phyloP scores from a whole-genome alignment of 2,888 invertebrate genomes.

The Invenusta paracnida region DNA sequence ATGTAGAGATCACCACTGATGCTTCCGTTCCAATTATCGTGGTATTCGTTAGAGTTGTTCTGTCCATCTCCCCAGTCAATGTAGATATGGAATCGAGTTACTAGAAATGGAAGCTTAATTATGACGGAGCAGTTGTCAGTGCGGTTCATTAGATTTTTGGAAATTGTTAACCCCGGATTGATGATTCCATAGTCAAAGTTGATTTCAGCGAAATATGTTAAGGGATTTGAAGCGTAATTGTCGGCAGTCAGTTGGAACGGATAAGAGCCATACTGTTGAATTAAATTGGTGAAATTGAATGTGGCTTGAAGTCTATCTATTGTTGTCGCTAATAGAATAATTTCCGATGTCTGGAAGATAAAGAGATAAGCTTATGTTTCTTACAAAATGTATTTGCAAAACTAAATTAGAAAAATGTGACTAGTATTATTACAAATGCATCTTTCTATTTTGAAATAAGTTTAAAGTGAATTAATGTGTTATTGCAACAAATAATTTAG shows the following conservation, averaged over 20 bases:
- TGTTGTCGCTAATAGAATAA: not conserved
- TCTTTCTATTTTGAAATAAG: too few relatives aligned
- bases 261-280: not conserved
- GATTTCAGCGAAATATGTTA: not conserved
- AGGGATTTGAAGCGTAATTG: not conserved
- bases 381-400: too few relatives aligned
- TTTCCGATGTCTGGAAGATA: not conserved
- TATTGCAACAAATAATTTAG: too few relatives aligned
- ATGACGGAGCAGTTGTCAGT: not conserved
- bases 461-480: too few relatives aligned
- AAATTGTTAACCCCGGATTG: not conserved
- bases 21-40: not conserved
- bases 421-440: too few relatives aligned
- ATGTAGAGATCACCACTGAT: not conserved
- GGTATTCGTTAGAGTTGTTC: not conserved
- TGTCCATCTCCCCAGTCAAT: not conserved
- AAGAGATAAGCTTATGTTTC: too few relatives aligned
- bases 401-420: too few relatives aligned
- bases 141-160: not conserved
- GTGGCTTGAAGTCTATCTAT: not conserved
- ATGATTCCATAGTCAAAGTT: not conserved
- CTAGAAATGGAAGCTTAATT: not conserved
- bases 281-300: not conserved
- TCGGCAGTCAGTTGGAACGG: not conserved
- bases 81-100: not conserved